Conservation (phyloP, 2,888 invertebrate genomes). For the Eugnorisma glareosa region DNA sequence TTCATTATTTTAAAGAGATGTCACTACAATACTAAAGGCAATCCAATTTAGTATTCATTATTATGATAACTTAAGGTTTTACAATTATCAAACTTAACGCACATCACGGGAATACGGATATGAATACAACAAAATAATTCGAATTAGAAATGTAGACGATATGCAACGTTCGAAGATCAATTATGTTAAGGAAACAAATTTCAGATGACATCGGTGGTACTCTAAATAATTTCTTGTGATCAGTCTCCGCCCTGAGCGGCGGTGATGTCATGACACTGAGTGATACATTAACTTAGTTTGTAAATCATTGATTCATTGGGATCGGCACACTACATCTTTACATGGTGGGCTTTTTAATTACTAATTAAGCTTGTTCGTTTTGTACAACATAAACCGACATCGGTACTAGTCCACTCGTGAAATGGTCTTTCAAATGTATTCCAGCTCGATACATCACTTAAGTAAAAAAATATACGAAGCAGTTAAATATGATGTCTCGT, state of each 20-base stretch:
- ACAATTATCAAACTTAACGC: slow-evolving; percentile 85
- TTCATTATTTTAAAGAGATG: slow-evolving; percentile 84
- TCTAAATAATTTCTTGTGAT: slow-evolving; percentile 76
- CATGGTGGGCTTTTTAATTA: slow-evolving; percentile 80
- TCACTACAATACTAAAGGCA: slow-evolving; percentile 86
- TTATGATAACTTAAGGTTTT: slow-evolving; percentile 85
- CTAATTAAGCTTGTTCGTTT: slow-evolving; percentile 83
- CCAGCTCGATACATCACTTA: slow-evolving; percentile 79
- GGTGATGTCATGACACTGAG: slow-evolving; percentile 76
- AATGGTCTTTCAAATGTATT: slow-evolving; percentile 74
- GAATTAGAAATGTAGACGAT: slow-evolving; percentile 90
- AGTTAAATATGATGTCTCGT: slow-evolving; percentile 80
- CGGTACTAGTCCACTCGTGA: slow-evolving; percentile 72
- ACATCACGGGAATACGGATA: slow-evolving; percentile 85
- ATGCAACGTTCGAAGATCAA: slow-evolving; percentile 90
- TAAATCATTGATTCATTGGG: slow-evolving; percentile 72
- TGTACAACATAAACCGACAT: slow-evolving; percentile 79
- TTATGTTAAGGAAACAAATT: slow-evolving; percentile 79
- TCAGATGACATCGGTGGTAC: slow-evolving; percentile 89
- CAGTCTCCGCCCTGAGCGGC: slow-evolving; percentile 82
- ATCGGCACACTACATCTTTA: slow-evolving; percentile 72
- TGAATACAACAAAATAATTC: slow-evolving; percentile 88
- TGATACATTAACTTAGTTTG: slow-evolving; percentile 62
- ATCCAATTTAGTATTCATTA: slow-evolving; percentile 80
- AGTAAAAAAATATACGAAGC: slow-evolving; percentile 85